phyloP scores from a whole-genome alignment of 1,140 invertebrate genomes.

The Sipha flava region DNA sequence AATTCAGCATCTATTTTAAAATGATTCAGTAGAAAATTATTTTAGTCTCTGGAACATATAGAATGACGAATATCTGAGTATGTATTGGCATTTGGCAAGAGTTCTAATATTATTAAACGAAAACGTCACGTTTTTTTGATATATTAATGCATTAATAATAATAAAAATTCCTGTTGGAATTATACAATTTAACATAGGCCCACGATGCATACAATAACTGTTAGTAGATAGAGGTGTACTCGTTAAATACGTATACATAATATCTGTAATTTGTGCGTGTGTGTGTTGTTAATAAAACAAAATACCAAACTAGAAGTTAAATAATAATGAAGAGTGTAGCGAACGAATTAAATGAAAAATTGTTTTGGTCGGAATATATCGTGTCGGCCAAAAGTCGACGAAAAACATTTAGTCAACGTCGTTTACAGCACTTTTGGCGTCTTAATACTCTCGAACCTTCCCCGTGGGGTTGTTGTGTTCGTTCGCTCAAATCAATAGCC shows the following conservation, averaged over 20 bases:
- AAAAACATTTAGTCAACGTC: not conserved
- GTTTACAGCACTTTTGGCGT: not conserved
- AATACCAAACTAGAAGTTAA: not conserved
- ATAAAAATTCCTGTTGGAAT: not conserved
- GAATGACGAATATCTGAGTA: not conserved
- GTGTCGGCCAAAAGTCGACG: not conserved
- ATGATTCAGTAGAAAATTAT: too few relatives aligned
- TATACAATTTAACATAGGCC: not conserved
- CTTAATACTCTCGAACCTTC: not conserved
- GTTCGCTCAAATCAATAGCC: too few relatives aligned
- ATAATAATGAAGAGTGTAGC: not conserved
- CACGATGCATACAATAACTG: not conserved
- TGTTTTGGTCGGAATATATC: not conserved
- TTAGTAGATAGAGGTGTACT: not conserved
- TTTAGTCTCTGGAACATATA: too few relatives aligned
- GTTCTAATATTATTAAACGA: not conserved
- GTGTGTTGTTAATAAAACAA: not conserved
- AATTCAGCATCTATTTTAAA: too few relatives aligned
- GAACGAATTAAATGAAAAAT: not conserved
- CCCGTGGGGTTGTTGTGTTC: not conserved
- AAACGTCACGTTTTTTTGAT: not conserved
- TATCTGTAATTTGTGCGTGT: too few relatives aligned
- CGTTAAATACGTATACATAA: not conserved
- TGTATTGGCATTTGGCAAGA: not conserved
- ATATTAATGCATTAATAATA: not conserved